These are phyloP conservation scores for Coregonus suidteri DNA, from an alignment of 2,797 vertebrate species.

Conservation along the genomic window DNA sequence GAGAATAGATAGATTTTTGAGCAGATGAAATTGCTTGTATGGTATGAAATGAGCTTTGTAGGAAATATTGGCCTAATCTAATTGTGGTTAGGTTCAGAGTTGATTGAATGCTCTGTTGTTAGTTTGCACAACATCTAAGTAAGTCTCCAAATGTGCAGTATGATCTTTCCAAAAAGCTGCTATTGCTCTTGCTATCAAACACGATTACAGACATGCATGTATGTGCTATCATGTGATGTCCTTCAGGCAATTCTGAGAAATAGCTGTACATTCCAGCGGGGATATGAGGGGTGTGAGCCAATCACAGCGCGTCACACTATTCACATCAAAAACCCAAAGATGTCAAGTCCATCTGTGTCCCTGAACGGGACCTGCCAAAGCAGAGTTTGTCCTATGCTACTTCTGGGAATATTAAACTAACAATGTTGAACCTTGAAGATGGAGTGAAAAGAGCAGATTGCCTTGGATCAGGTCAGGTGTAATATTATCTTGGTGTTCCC, in stretches of 20 bases:
- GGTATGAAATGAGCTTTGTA: neutral
- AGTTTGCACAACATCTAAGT: constrained; percentile 19
- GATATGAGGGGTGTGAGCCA: constrained; percentile 64
- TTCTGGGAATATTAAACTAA: neutral
- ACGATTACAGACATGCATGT: constrained; percentile 18
- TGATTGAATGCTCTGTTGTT: constrained; percentile 4
- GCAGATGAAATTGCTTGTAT: neutral
- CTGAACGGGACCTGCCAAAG: constrained; percentile 57
- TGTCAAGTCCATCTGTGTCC: constrained; percentile 63
- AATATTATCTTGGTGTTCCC: neutral
- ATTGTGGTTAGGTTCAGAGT: neutral
- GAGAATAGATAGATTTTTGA: neutral
- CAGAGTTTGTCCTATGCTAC: constrained; percentile 36
- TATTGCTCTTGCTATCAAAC: constrained; percentile 18
- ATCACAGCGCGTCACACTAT: constrained; percentile 58
- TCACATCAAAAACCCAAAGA: constrained; percentile 59
- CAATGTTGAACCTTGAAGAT: neutral
- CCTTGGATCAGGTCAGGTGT: neutral
- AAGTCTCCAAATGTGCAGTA: constrained; percentile 22
- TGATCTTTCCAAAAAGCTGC: constrained; percentile 28
- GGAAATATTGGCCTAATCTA: neutral
- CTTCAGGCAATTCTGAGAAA: constrained; percentile 63
- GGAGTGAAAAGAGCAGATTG: neutral
- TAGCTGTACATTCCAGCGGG: constrained; percentile 71
- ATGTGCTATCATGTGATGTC: constrained; percentile 69